Evolutionary conservation across 2,797 vertebrate genomes (phyloP), one percentile per base, ranked within the genome.

Genomic region (Geotrypetes seraphini): DNA sequence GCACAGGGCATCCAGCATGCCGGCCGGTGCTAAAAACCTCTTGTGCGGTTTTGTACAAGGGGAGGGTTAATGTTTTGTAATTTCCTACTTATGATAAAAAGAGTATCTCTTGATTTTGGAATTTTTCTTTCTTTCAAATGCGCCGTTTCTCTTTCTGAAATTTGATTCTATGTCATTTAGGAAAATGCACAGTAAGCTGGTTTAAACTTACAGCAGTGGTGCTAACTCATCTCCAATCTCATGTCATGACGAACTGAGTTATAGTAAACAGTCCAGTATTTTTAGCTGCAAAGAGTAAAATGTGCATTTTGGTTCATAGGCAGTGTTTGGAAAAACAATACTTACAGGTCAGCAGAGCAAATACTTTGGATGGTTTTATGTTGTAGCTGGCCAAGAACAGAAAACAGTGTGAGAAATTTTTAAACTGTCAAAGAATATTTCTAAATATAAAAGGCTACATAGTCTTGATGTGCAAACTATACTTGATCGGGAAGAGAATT

Each of bases 391-490:
- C 59, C 55, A 66, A 68, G 51, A 63, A 66, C 71, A 57, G 38
- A 70, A 69, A 67, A 28, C 32, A 59, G 51, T 45, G 47, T 58
- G 48, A 71, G 61, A 63, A 66, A 66, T 71, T 40, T 69, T 51
- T 56, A 43, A 71, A 55, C 62, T 56, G 50, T 9, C 68, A 49
- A 63, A 53, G 50, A 60, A 51, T 7, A 36, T 50, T 63, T 59
- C 52, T 63, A 25, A 65, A 57, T 47, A 47, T 25, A 61, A 53
- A 60, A 60, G 46, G 32, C 33, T 28, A 0, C 19, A 22, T n/a
- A 42, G 56, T 39, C 68, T 66, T 68, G 57, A 63, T 62, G 58
- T 68, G 44, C 51, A 52, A 57, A 63, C 43, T 51, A 9, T 14
- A 48, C 3, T 1, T 37, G 19, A 57, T 63, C 50, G 65, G 59